Evolutionary conservation across 2,888 invertebrate species (phyloP).

Genomic region (Dryadula phaetusa): DNA sequence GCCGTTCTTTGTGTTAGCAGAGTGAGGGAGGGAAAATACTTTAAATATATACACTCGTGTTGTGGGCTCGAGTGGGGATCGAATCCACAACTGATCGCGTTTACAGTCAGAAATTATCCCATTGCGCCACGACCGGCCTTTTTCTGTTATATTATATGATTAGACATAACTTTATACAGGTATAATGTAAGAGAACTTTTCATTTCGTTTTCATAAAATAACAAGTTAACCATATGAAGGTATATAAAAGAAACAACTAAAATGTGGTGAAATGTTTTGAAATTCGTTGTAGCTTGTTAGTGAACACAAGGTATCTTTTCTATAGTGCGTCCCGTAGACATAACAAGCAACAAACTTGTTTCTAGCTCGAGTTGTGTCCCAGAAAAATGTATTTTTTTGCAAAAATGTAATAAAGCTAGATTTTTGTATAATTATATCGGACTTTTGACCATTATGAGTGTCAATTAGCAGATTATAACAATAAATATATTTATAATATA

Average conservation of each 20-base stretch:
- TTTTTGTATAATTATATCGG: background rate
- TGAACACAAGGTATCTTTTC: constrained; percentile 44
- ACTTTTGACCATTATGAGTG: background rate
- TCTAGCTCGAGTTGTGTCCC: constrained; percentile 40
- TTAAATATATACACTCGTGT: no score
- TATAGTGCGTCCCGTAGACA: constrained; percentile 45
- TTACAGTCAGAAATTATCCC: no score
- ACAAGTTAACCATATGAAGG: background rate
- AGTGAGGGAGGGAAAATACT: no score
- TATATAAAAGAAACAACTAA: constrained; percentile 31
- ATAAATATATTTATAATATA: no score
- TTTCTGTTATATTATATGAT: no score
- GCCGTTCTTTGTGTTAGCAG: no score
- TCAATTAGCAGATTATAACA: background rate
- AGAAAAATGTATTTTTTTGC: constrained; percentile 41
- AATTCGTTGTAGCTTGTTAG: constrained; percentile 49
- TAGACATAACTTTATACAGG: background rate
- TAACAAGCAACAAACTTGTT: constrained; percentile 49
- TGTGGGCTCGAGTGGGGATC: no score
- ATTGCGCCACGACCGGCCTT: no score
- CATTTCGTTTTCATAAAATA: background rate
- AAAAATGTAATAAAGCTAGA: constrained; percentile 35
- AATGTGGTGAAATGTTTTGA: constrained; percentile 42
- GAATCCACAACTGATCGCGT: no score
- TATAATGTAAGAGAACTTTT: background rate